These are phyloP conservation scores for Acronicta psi DNA, from an alignment of 2,888 invertebrate species.

Conservation along the genomic window DNA sequence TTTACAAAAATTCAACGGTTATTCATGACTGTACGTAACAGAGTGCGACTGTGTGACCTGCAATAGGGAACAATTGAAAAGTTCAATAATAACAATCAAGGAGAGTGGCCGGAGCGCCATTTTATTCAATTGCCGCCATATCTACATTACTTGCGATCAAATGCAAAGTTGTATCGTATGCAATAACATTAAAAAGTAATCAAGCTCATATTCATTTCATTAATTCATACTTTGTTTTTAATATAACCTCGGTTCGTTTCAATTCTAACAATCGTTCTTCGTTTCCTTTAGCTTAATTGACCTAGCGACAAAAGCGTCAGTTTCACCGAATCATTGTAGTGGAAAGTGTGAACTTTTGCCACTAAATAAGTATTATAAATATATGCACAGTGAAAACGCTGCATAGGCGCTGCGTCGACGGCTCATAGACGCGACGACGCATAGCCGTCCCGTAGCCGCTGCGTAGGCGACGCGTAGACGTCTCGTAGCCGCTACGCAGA, in stretches of 20 bases:
- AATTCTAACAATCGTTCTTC: background rate
- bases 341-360: background rate
- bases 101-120: conserved; percentile 43
- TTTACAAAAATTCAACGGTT: conserved; percentile 18
- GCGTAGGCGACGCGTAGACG: background rate
- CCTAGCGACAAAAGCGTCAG: no score
- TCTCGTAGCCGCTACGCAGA: no score
- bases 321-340: background rate
- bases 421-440: background rate
- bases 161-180: conserved; percentile 22
- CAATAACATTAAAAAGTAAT: conserved; percentile 26
- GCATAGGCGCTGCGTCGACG: background rate
- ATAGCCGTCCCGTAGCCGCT: background rate
- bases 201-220: conserved; percentile 17
- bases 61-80: conserved; percentile 45
- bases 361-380: no score
- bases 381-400: background rate
- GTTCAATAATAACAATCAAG: conserved; percentile 54
- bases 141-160: conserved; percentile 36
- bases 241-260: conserved; percentile 10
- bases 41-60: conserved; percentile 7
- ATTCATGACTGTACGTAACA: conserved; percentile 20
- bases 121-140: conserved; percentile 48
- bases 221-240: conserved; percentile 15
- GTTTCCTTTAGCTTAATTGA: background rate